Conservation (phyloP, 2,888 invertebrate genomes). For the Bhutanitis thaidina region DNA sequence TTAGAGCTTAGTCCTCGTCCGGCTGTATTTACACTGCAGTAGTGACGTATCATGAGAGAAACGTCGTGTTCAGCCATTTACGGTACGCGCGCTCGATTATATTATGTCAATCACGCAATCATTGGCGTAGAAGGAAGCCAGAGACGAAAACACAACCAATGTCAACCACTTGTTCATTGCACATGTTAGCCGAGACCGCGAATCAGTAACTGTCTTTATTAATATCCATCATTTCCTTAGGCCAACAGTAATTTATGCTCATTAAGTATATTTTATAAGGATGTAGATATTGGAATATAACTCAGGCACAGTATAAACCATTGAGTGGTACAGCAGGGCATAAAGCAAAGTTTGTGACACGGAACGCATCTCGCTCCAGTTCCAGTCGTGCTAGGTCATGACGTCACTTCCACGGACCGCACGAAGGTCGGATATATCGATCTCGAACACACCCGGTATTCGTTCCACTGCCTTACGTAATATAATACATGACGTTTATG, state of each 20-base stretch:
- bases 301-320: conserved; percentile 1
- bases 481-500: conserved; percentile 17
- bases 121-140: conserved; percentile 47
- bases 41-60: conserved; percentile 25
- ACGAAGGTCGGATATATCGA: conserved; percentile 74
- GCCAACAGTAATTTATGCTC: neutral
- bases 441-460: conserved; percentile 52
- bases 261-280: neutral
- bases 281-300: neutral
- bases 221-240: conserved; percentile 10
- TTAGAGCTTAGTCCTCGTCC: conserved; percentile 48
- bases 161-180: conserved; percentile 50
- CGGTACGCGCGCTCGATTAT: conserved; percentile 30
- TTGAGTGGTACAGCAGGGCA: conserved; percentile 14
- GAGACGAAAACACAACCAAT: conserved; percentile 51
- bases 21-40: conserved; percentile 21
- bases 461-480: conserved; percentile 29
- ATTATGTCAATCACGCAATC: conserved; percentile 47
- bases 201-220: conserved; percentile 33
- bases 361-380: conserved; percentile 58
- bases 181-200: conserved; percentile 48
- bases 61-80: conserved; percentile 35
- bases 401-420: conserved; percentile 61
- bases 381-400: conserved; percentile 54
- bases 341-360: conserved; percentile 48